phyloP scores from a whole-genome alignment of 2,888 invertebrate species.

The Chymomyza amoena region DNA sequence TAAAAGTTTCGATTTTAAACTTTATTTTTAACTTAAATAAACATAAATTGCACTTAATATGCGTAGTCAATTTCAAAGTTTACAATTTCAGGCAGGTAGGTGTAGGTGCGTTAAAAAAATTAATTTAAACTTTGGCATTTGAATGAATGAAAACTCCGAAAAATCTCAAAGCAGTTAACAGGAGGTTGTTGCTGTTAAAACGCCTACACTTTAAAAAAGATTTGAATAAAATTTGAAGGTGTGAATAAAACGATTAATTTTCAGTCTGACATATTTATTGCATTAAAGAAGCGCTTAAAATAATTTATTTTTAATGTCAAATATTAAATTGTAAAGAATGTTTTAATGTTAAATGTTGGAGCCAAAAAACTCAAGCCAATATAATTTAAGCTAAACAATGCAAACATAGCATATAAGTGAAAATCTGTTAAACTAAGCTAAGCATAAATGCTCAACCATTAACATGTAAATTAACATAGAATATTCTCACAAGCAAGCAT shows the following conservation, averaged over 20 bases:
- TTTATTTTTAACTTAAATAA: not conserved
- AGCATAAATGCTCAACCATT: too few species aligned
- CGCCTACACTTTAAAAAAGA: conserved; percentile 35
- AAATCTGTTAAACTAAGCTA: too few species aligned
- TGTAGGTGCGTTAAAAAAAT: not conserved
- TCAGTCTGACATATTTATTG: not conserved
- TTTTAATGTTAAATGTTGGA: too few species aligned
- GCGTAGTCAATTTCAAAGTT: not conserved
- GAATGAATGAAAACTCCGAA: conserved; percentile 17
- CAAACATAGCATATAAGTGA: too few species aligned
- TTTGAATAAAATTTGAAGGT: conserved; percentile 31
- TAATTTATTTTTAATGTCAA: not conserved
- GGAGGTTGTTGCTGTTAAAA: conserved; percentile 21
- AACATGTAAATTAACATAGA: too few species aligned
- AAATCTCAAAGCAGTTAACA: conserved; percentile 29
- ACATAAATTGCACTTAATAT: not conserved
- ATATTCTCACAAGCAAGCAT: too few species aligned
- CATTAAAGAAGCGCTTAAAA: not conserved
- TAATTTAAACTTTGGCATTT: conserved; percentile 54
- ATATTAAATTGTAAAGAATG: not conserved
- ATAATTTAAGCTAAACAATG: too few species aligned
- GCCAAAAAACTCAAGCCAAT: too few species aligned
- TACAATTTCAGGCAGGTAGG: not conserved
- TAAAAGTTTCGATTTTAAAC: not conserved
- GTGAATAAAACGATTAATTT: conserved; percentile 38